Conservation (phyloP, 2,888 invertebrate genomes). For the Eilema depressum region DNA sequence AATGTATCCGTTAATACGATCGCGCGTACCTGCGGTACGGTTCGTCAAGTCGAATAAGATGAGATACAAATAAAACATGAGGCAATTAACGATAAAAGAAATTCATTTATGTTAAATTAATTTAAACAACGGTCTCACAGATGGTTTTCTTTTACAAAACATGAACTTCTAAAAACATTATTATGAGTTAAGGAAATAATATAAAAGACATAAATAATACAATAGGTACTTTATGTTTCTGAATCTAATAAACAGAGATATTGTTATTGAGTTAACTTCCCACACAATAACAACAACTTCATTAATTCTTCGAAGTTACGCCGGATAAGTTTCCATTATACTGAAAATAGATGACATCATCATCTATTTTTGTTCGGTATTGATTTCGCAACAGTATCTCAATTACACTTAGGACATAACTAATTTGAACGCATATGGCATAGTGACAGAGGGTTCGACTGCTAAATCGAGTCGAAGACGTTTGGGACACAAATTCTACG, state of each 20-base stretch:
- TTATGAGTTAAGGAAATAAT: no score
- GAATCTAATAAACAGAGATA: background rate
- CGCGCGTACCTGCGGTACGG: no score
- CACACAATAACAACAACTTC: slow-evolving; percentile 4
- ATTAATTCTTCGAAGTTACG: background rate
- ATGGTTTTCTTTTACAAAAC: no score
- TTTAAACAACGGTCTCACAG: no score
- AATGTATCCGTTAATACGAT: no score
- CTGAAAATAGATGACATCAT: slow-evolving; percentile 5
- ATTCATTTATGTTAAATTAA: no score
- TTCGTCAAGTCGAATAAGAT: no score
- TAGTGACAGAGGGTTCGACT: background rate
- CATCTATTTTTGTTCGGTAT: background rate
- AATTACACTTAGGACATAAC: background rate
- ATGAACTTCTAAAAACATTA: no score
- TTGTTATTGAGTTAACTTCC: background rate
- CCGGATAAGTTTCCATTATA: background rate
- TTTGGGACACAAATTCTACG: no score
- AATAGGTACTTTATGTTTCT: background rate
- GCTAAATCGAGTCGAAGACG: no score
- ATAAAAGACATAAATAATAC: background rate
- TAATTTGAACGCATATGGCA: background rate
- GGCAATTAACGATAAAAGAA: no score
- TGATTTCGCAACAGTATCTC: background rate
- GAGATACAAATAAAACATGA: no score